Percentiles rank a stretch among this genome's conserved stretches.
These are phyloP conservation scores for Prunella fulvescens DNA, from an alignment of 2,113 vertebrate genomes.

Conservation along the genomic window DNA sequence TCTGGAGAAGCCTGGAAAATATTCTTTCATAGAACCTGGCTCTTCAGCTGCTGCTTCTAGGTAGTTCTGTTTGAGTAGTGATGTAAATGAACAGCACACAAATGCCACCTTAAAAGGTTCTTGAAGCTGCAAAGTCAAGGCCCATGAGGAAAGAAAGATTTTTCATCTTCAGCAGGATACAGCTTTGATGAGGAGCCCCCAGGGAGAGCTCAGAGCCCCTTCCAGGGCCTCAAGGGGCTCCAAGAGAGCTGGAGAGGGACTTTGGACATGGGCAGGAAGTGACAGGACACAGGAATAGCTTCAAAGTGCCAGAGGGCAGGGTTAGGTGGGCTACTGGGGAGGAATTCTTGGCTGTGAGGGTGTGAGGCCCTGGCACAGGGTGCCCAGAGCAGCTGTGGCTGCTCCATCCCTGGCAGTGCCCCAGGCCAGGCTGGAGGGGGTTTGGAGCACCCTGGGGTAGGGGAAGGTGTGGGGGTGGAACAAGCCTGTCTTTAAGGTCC, in stretches of 20 bases:
- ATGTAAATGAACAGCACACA: not conserved
- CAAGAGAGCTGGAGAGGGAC: not conserved
- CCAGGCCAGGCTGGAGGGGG: rapidly evolving
- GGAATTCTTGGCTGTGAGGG: rapidly evolving
- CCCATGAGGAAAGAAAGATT: not conserved
- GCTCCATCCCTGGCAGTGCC: not conserved
- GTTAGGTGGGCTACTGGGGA: not conserved
- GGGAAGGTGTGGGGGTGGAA: not conserved
- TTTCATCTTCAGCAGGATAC: not conserved
- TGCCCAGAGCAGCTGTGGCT: not conserved
- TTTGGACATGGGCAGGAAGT: not conserved
- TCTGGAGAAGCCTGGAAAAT: not conserved
- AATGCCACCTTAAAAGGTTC: not conserved
- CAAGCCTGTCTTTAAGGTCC: not conserved
- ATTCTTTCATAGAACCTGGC: not conserved
- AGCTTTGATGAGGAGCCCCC: not conserved
- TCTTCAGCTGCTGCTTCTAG: not conserved
- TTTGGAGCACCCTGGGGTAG: rapidly evolving
- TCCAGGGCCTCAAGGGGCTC: not conserved
- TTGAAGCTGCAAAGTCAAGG: not conserved
- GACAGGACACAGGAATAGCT: not conserved
- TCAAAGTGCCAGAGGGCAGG: not conserved
- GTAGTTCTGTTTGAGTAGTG: not conserved
- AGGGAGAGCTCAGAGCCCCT: not conserved
- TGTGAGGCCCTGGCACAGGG: not conserved